Conservation (phyloP, 2,113 vertebrate genomes). For the Bostrychus sinensis region DNA sequence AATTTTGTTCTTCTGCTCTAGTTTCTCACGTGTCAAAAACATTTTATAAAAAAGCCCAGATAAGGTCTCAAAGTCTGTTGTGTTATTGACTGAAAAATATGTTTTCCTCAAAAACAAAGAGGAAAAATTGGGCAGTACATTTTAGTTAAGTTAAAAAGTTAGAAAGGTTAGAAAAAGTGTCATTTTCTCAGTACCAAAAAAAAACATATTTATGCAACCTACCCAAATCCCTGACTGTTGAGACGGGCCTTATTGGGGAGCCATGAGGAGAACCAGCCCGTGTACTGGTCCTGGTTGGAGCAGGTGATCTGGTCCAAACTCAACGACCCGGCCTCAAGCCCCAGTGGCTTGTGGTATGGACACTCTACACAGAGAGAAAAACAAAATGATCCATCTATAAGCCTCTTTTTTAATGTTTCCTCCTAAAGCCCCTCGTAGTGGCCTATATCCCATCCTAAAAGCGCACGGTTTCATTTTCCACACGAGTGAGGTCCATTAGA, state of each 20-base stretch:
- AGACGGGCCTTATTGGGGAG: slow-evolving; percentile 90
- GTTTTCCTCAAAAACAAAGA: too few relatives aligned
- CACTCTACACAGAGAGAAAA: slow-evolving; percentile 83
- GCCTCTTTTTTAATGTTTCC: slow-evolving; percentile 7
- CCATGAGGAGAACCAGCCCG: slow-evolving; percentile 97
- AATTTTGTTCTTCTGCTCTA: too few relatives aligned
- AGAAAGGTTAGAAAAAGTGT: too few relatives aligned
- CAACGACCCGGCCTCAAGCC: slow-evolving; percentile 92
- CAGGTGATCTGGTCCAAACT: slow-evolving; percentile 91
- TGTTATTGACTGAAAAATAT: too few relatives aligned
- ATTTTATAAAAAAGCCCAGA: too few relatives aligned
- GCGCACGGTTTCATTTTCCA: slow-evolving; percentile 62
- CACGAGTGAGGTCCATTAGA: slow-evolving; percentile 65
- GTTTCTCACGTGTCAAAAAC: too few relatives aligned
- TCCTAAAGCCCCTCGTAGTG: slow-evolving; percentile 33
- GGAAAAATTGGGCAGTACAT: too few relatives aligned
- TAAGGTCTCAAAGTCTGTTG: too few relatives aligned
- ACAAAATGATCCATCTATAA: slow-evolving; percentile 9
- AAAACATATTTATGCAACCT: too few relatives aligned
- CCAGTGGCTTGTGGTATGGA: slow-evolving; percentile 92
- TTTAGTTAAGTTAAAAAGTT: too few relatives aligned
- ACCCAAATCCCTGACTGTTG: slow-evolving; percentile 96
- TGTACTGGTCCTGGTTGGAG: slow-evolving; percentile 93
- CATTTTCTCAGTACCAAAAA: too few relatives aligned
- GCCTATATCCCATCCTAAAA: slow-evolving; percentile 67